Evolutionary conservation across 2,888 invertebrate genomes (phyloP), one percentile per base, ranked within the genome.

Genomic region (Amblyteles armatorius): DNA sequence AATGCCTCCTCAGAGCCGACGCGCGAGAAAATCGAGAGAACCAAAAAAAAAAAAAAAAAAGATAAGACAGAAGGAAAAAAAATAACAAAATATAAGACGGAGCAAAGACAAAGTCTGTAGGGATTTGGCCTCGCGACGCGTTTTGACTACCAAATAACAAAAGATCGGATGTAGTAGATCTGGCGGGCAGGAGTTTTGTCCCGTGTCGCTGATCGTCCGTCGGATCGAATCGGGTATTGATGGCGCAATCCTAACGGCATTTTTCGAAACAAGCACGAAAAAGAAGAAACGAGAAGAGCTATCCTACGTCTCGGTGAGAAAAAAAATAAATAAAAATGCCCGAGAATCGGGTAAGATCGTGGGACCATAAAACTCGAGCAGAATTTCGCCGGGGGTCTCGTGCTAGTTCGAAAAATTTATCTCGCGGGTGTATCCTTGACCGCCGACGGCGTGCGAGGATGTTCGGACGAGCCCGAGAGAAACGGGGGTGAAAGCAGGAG

Each of bases 111-210:
- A 22, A 7, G 40, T 29, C 13, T 33, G 7, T 19, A 76, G 13
- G 48, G 19, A 48, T 63, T 50, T 19, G 63, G 33, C 44, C 29
- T 50, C 63, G 29, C 33, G 19, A 36, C 63, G 13, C 57, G 50
- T 50, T 63, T 76, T 76, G 74, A 76, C 74, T 76, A 65, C 63
- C 74, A 76, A 76, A 76, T 76, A 65, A 16, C 22, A 2, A 50
- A 19, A 48, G 63, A 76, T 65, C 65, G 16, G n/a, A 1, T 11
- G 33, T 36, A 4, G 19, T 6, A 19, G 36, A 63, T 73, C 48
- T 26, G 2, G 19, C 48, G 33, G 16, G 48, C 11, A n/a, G 0
- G 16, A 52, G 16, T 16, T 4, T 48, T 16, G 26, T 29, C 2
- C 19, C 1, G 9, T 33, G 3, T 33, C 65, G 65, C 7, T 16